Evolutionary conservation across 2,113 vertebrate species (phyloP).

Genomic region (Muntiacus muntjak): DNA sequence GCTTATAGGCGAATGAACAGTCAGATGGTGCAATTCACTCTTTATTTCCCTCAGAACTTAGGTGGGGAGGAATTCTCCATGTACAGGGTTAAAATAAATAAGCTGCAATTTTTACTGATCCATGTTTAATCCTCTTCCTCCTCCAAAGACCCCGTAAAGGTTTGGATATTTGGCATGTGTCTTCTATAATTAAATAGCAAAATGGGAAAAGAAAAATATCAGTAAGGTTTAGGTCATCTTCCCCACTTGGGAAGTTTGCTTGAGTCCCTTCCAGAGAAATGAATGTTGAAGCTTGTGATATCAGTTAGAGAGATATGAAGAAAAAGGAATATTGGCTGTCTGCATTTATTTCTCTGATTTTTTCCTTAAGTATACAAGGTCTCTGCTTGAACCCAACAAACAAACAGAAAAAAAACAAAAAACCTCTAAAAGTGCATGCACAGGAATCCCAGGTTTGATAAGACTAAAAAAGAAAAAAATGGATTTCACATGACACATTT

Average conservation of each 20-base stretch:
- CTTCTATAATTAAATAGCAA: conserved; percentile 47
- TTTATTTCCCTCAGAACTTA: neutral
- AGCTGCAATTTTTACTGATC: neutral
- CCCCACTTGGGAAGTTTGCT: neutral
- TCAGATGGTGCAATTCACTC: neutral
- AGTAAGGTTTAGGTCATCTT: conserved; percentile 29
- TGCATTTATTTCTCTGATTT: neutral
- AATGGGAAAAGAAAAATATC: neutral
- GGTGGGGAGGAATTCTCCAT: neutral
- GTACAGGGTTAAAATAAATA: neutral
- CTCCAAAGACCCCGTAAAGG: neutral
- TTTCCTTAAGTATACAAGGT: neutral
- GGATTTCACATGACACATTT: neutral
- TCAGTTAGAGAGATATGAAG: neutral
- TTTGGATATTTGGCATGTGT: neutral
- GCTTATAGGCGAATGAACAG: neutral
- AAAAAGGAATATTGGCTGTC: neutral
- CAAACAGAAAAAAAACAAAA: neutral
- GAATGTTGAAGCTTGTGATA: neutral
- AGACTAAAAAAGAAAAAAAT: neutral
- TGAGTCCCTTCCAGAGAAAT: neutral
- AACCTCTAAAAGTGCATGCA: neutral
- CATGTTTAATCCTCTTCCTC: conserved; percentile 3
- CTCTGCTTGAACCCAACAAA: neutral
- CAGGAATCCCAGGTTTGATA: neutral